Evolutionary conservation across 2,113 vertebrate species (phyloP).

Genomic region (Etia nguti): DNA sequence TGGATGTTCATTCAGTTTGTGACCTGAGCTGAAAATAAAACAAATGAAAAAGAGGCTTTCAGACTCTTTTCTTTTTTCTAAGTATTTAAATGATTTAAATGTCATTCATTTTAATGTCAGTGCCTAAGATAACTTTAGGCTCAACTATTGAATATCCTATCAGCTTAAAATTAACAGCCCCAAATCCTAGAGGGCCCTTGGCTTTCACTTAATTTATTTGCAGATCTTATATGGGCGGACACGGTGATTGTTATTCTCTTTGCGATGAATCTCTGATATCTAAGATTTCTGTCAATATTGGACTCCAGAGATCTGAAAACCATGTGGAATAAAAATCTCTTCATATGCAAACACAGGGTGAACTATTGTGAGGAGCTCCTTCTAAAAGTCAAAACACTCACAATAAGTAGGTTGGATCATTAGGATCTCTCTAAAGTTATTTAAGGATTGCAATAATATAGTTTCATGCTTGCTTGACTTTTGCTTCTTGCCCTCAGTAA

Average conservation of each 20-base stretch:
- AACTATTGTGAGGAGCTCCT: neutral
- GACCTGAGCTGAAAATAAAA: neutral
- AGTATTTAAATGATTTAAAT: constrained; percentile 10
- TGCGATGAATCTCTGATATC: neutral
- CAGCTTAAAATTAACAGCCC: neutral
- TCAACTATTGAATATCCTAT: constrained; percentile 3
- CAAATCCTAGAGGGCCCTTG: neutral
- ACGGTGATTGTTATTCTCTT: neutral
- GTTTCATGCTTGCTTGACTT: neutral
- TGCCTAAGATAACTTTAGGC: constrained; percentile 4
- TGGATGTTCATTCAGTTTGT: neutral
- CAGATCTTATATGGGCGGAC: neutral
- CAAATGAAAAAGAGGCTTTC: neutral
- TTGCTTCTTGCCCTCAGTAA: neutral
- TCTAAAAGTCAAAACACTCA: neutral
- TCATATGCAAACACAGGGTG: neutral
- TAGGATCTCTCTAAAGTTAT: neutral
- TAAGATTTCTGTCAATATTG: neutral
- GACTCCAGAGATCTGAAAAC: neutral
- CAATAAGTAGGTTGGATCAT: neutral
- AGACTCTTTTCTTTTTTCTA: neutral
- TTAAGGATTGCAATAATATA: neutral
- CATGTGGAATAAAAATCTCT: neutral
- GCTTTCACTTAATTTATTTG: neutral
- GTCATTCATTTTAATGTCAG: constrained; percentile 1